A percentile compares a stretch with the other conserved stretches of the same genome.
phyloP scores from a whole-genome alignment of 1,140 invertebrate genomes.

The Araneus ventricosus region DNA sequence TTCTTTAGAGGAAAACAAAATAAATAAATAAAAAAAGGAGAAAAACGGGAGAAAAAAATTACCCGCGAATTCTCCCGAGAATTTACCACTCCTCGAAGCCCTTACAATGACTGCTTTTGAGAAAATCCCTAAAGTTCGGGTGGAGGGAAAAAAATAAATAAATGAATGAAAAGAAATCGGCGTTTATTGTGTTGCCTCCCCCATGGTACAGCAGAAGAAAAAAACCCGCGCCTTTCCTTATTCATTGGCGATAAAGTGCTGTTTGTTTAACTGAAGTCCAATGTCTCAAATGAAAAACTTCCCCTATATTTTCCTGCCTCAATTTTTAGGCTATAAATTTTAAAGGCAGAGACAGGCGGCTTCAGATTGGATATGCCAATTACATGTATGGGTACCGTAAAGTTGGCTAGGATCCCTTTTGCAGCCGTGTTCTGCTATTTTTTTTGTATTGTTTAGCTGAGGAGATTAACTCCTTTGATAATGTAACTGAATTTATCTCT shows the following conservation, averaged over 20 bases:
- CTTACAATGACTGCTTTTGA: slow-evolving; percentile 23
- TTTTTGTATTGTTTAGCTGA: too few species aligned
- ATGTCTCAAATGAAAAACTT: slow-evolving; percentile 67
- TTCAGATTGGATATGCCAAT: slow-evolving; percentile 63
- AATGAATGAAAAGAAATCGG: slow-evolving; percentile 55
- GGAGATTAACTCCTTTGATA: too few species aligned
- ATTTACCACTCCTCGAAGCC: slow-evolving; percentile 63
- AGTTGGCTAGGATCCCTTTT: background rate
- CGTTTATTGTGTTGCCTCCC: slow-evolving; percentile 65
- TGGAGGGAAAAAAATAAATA: slow-evolving; percentile 49
- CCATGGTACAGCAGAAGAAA: background rate
- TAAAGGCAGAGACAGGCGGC: slow-evolving; percentile 42
- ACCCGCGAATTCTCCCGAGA: slow-evolving; percentile 62
- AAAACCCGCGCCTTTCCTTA: slow-evolving; percentile 33
- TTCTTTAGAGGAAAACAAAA: slow-evolving; percentile 29
- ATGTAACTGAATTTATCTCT: too few species aligned
- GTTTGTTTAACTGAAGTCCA: slow-evolving; percentile 72
- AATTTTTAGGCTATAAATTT: slow-evolving; percentile 64
- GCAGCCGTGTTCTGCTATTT: background rate
- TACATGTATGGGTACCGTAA: background rate
- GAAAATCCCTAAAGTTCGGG: background rate
- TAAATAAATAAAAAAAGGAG: background rate
- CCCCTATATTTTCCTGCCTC: slow-evolving; percentile 9
- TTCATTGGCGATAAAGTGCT: slow-evolving; percentile 71
- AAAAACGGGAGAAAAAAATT: slow-evolving; percentile 63